Evolutionary conservation across 2,888 invertebrate genomes (phyloP), one percentile per base, ranked within the genome.

Genomic region (Mimachlamys varia): DNA sequence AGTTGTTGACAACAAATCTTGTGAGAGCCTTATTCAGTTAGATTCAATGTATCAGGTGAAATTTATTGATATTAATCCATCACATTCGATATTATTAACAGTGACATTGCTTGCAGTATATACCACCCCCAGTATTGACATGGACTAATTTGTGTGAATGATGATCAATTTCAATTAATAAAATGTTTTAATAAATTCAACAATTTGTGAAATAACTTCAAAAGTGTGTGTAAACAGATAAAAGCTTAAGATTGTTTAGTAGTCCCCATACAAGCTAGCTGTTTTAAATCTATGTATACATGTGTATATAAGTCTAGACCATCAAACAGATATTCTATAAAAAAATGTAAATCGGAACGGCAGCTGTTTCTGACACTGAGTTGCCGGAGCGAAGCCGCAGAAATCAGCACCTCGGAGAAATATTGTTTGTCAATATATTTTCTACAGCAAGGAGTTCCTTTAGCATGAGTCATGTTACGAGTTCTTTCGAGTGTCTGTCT

Each of bases 351-450:
- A 76, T 76, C 76, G 7, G 27, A 10, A 33, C 33, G 27, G 33
- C 76, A 33, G 76, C 76, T 76, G 76, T 27, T 33, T 76, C 76
- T 76, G 76, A 76, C 76, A 76, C 76, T 22, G 76, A 76, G 13
- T 76, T 76, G 76, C 76, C 33, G 33, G 33, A 76, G 76, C 33
- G 17, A 76, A 76, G 76, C 33, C 7, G 33, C 12, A 27, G 27
- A 76, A 76, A 76, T 76, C 76, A 76, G 33, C 76, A 76, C 27
- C 76, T 76, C 76, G 0, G 33, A 33, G 15, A 76, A 76, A 76
- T 76, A 76, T 76, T 76, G 33, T 76, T 76, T 76, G 76, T 76
- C 76, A 76, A 76, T 76, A 76, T 76, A 15, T 76, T 33, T 76
- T 76, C 76, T 10, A 76, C 76, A 76, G 33, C 76, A 76, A 33